phyloP scores from a whole-genome alignment of 2,113 vertebrate species.

The Sitta europaea region DNA sequence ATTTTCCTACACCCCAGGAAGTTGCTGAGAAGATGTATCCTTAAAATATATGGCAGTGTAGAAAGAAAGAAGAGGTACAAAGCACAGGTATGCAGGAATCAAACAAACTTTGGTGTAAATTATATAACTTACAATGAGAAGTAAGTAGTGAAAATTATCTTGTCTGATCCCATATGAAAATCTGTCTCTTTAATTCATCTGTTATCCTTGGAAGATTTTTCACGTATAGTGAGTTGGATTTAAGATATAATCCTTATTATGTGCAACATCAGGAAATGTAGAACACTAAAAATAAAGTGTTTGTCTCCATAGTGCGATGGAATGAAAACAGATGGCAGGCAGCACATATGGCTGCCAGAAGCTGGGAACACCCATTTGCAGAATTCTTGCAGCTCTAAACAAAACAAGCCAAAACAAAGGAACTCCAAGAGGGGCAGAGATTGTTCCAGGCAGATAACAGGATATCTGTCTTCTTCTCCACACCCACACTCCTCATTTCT shows the following conservation, averaged over 20 bases:
- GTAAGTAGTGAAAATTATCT: background rate
- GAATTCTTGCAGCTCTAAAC: slow-evolving; percentile 14
- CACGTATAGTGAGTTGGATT: background rate
- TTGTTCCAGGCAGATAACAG: background rate
- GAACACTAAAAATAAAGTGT: slow-evolving; percentile 31
- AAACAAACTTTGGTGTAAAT: background rate
- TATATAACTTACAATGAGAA: background rate
- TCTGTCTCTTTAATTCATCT: background rate
- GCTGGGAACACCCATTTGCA: slow-evolving; percentile 12
- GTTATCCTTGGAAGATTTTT: background rate
- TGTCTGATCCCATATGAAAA: background rate
- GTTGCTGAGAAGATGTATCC: background rate
- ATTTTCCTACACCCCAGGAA: background rate
- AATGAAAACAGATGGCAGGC: slow-evolving; percentile 48
- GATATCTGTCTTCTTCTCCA: background rate
- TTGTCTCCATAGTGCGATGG: slow-evolving; percentile 10
- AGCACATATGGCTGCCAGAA: slow-evolving; percentile 33
- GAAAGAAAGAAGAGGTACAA: background rate
- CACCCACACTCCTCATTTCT: fast-evolving
- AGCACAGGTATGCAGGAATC: background rate
- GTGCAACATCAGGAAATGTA: background rate
- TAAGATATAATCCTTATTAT: background rate
- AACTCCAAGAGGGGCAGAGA: background rate
- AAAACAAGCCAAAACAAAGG: slow-evolving; percentile 32
- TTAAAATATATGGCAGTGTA: background rate